These are phyloP conservation scores for Gerris buenoi DNA, from an alignment of 1,140 invertebrate genomes.

Conservation along the genomic window DNA sequence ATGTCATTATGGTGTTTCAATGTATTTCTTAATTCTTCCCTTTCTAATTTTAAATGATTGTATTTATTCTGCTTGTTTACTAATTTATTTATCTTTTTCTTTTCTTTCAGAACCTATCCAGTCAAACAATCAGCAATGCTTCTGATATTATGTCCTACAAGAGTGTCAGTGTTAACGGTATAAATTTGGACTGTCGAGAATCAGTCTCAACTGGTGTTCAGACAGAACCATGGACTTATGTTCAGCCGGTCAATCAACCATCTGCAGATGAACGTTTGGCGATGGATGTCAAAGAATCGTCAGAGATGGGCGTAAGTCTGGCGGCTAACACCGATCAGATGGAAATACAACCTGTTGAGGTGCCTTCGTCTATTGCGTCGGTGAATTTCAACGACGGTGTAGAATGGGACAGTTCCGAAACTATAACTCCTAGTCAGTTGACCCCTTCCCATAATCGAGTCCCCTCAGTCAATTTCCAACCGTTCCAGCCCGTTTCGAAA, in stretches of 20 bases:
- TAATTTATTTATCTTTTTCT: no score
- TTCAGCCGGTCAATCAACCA: no score
- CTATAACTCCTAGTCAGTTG: neutral
- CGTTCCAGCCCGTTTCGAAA: neutral
- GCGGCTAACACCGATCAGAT: neutral
- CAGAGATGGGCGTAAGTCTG: no score
- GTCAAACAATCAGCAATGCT: neutral
- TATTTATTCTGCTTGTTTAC: no score
- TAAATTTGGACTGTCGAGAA: neutral
- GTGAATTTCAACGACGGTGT: slow-evolving; percentile 1
- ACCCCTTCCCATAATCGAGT: neutral
- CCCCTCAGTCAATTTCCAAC: neutral
- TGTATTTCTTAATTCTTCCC: no score
- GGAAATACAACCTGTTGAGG: neutral
- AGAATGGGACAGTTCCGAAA: neutral
- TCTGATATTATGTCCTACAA: neutral
- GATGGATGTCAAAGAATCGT: no score
- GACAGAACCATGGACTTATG: no score
- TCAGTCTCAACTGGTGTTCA: neutral
- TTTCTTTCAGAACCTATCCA: neutral
- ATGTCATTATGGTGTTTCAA: no score
- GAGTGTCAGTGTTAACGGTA: neutral
- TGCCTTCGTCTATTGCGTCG: neutral
- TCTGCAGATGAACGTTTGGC: no score
- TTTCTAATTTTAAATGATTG: no score